phyloP scores from a whole-genome alignment of 2,888 invertebrate species.

The Dryadula phaetusa region DNA sequence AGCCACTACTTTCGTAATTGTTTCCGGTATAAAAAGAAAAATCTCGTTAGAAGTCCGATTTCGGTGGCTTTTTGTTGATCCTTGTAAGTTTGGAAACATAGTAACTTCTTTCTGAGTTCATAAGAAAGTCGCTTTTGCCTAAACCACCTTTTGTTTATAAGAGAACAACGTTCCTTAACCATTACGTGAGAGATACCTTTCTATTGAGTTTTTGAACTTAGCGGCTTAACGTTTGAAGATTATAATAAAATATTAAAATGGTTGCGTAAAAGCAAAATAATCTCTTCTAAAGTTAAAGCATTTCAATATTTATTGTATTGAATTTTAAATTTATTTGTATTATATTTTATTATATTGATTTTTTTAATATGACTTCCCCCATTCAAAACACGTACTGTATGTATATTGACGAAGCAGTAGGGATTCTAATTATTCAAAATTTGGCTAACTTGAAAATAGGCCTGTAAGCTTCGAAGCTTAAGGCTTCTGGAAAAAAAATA shows the following conservation, averaged over 20 bases:
- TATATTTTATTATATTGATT: not conserved
- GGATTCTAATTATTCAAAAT: no score
- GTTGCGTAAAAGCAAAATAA: not conserved
- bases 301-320: not conserved
- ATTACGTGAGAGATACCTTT: constrained; percentile 27
- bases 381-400: no score
- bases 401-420: no score
- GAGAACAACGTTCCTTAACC: constrained; percentile 12
- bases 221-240: constrained; percentile 18
- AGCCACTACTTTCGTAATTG: not conserved
- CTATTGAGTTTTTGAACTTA: constrained; percentile 17
- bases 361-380: no score
- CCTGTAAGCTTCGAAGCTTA: no score
- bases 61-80: constrained; percentile 25
- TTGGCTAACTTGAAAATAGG: no score
- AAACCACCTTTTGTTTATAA: constrained; percentile 27
- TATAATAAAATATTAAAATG: constrained; percentile 14
- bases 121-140: constrained; percentile 4
- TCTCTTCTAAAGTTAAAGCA: not conserved
- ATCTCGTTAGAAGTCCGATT: constrained; percentile 6
- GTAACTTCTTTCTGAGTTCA: constrained; percentile 18
- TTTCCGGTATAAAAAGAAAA: constrained; percentile 12
- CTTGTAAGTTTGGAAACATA: constrained; percentile 13
- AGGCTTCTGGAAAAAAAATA: no score
- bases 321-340: not conserved